These are phyloP conservation scores for Brachionus calyciflorus DNA, from an alignment of 1,140 invertebrate genomes.

Conservation along the genomic window DNA sequence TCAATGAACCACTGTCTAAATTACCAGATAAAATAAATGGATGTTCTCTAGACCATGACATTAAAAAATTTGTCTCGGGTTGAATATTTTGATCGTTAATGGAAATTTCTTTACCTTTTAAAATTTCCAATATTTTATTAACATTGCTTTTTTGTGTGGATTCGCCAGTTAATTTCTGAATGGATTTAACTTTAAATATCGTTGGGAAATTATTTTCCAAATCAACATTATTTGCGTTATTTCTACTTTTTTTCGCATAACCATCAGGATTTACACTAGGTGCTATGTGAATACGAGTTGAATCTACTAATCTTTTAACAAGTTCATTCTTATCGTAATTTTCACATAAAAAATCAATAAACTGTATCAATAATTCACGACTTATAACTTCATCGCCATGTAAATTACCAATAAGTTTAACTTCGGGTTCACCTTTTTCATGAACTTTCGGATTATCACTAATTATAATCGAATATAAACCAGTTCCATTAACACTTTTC, in stretches of 20 bases:
- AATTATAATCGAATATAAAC: constrained; percentile 76
- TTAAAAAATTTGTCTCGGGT: constrained; percentile 84
- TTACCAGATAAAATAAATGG: constrained; percentile 95
- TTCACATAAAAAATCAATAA: constrained; percentile 77
- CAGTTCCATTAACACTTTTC: constrained; percentile 73
- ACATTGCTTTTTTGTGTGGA: not conserved
- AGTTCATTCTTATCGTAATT: constrained; percentile 70
- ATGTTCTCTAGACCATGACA: constrained; percentile 78
- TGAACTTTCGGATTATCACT: constrained; percentile 73
- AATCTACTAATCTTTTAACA: constrained; percentile 52
- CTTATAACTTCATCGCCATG: constrained; percentile 86
- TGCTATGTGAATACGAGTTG: constrained; percentile 80
- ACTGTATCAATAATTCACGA: constrained; percentile 73
- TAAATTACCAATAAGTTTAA: constrained; percentile 87
- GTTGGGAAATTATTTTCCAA: constrained; percentile 95
- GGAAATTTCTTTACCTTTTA: constrained; percentile 59
- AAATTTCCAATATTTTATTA: not conserved
- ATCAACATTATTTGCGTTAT: constrained; percentile 71
- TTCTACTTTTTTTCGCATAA: not conserved
- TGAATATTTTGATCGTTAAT: constrained; percentile 70
- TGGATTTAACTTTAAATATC: constrained; percentile 60
- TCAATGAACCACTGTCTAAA: constrained; percentile 85
- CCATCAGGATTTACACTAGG: constrained; percentile 87
- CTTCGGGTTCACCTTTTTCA: constrained; percentile 66
- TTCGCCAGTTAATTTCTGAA: constrained; percentile 65